Evolutionary conservation across 2,797 vertebrate genomes (phyloP).

Genomic region (Tragopan temminckii): DNA sequence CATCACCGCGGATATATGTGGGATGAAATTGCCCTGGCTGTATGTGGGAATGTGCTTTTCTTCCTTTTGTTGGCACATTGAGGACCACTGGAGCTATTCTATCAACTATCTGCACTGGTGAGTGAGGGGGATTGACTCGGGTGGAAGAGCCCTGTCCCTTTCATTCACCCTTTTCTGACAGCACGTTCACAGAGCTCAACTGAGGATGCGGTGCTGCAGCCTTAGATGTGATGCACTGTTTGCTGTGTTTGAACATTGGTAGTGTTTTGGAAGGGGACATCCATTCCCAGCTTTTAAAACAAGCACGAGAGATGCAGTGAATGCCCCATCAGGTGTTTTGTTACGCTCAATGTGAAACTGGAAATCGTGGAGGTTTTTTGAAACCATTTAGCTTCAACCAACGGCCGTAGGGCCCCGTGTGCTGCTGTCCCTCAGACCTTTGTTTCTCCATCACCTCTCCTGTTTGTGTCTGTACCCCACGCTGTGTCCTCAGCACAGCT

Average conservation of each 20-base stretch:
- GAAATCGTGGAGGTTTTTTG: not conserved
- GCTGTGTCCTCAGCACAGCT: not conserved
- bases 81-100: slow-evolving; percentile 99
- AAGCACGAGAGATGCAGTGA: slow-evolving; percentile 32
- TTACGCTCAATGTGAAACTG: slow-evolving; percentile 5
- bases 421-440: slow-evolving; percentile 1
- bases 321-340: slow-evolving; percentile 44
- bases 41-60: slow-evolving; percentile 99
- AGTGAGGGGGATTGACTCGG: slow-evolving; percentile 54
- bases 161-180: not conserved
- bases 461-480: not conserved
- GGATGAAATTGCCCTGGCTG: slow-evolving; percentile 98
- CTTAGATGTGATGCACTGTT: not conserved
- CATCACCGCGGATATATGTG: slow-evolving; percentile 97
- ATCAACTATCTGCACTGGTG: slow-evolving; percentile 99
- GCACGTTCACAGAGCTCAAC: no score
- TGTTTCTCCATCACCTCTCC: not conserved
- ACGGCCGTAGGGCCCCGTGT: not conserved
- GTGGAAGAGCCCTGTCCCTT: not conserved
- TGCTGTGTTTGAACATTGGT: slow-evolving; percentile 7
- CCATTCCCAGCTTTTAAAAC: slow-evolving; percentile 50
- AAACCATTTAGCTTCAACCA: slow-evolving; percentile 43
- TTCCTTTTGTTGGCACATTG: slow-evolving; percentile 99
- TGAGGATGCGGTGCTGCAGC: not conserved
- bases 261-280: slow-evolving; percentile 68